Evolutionary conservation across 2,888 invertebrate genomes (phyloP), one percentile per base, ranked within the genome.

Genomic region (Dryobota labecula): DNA sequence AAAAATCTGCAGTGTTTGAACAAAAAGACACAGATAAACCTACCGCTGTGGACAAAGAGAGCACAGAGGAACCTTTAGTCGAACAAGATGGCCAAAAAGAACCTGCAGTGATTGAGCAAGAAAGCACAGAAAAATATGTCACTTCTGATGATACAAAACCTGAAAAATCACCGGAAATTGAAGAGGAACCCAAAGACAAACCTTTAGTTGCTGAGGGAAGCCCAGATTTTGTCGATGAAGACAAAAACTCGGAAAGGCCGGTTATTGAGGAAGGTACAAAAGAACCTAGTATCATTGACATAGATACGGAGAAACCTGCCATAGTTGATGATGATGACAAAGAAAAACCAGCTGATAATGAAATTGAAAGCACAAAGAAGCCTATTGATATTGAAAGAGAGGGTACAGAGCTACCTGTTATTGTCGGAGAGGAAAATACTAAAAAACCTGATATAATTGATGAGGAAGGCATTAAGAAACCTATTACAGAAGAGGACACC

Each of bases 111-210:
- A 2, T 45, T 41, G 57, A 61, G 0, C 43, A 80, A 24, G 64
- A 73, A n/a, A 51, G 33, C 63, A 57, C 76, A 67, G 70, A 70
- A 71, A 45, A 71, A 57, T 9, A 68, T 49, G n/a, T 54, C 13
- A 36, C 18, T 2, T 43, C 47, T 53, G 67, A 56, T 53, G 61
- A 54, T 11, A 41, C 49, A 51, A 41, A 58, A 24, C 54, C 71
- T 24, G 66, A 61, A 27, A 63, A 57, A 27, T 51, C 65, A n/a
- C 54, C 38, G 11, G 51, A 43, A 30, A 57, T 56, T 58, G 65
- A 57, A 54, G 47, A 74, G 0, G 62, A 43, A n/a, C 30, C 41
- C 36, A 62, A 57, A 41, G 64, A 65, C 2, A 70, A 64, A 64
- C 63, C 74, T 18, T n/a, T 45, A 61, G 7, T 20, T 53, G 24